phyloP scores from a whole-genome alignment of 1,140 invertebrate genomes.

The Drosophila malerkotliana region DNA sequence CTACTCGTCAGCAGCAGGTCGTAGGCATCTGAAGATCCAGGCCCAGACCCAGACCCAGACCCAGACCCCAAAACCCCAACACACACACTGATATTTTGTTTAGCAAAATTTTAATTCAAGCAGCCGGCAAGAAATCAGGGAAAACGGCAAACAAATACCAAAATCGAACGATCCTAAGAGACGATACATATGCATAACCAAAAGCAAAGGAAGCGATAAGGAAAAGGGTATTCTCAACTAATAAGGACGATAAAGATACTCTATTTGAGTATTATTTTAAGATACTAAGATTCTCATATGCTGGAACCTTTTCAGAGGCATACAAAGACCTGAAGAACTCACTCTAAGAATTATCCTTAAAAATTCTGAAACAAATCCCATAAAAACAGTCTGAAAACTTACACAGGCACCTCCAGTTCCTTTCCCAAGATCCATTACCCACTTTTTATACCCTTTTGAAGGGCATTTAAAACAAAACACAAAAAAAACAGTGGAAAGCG shows the following conservation, averaged over 20 bases:
- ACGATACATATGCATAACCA: constrained; percentile 77
- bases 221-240: background rate
- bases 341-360: constrained; percentile 2
- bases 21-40: constrained; percentile 26
- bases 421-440: constrained; percentile 37
- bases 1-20: constrained; percentile 20
- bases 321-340: background rate
- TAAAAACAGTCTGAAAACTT: constrained; percentile 17
- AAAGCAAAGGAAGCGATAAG: constrained; percentile 49
- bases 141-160: constrained; percentile 31
- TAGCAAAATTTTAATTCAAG: constrained; percentile 75
- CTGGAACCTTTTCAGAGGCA: too few species aligned
- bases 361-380: constrained; percentile 18
- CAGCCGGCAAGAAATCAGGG: constrained; percentile 42
- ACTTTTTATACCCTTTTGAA: constrained; percentile 34
- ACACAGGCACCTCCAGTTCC: constrained; percentile 16
- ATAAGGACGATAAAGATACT: constrained; percentile 5
- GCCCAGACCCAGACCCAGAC: constrained; percentile 26
- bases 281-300: too few species aligned
- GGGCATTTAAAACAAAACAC: constrained; percentile 11
- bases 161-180: constrained; percentile 69
- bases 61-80: constrained; percentile 28
- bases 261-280: background rate
- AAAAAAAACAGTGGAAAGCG: constrained; percentile 4
- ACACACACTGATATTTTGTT: constrained; percentile 59